Base-by-base conservation (phyloP, 2,888 invertebrate genomes). In the Cantharis nigra region DNA sequence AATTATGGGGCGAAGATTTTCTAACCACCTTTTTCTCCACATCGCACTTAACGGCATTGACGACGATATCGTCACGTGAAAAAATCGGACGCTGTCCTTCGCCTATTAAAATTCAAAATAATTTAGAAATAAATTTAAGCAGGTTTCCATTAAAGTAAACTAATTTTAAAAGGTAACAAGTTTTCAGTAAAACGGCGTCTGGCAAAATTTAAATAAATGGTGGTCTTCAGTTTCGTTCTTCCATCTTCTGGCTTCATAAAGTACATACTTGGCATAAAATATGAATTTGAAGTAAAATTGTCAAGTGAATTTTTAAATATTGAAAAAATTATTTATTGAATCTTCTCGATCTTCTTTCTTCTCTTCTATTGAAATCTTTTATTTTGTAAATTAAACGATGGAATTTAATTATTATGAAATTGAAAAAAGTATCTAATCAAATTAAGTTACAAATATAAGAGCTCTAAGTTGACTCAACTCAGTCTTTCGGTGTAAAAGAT, bases 51-150 rank as follows among this genome's bases (percentile, higher is more conserved):
- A 71, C 64, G 4, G 49, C n/a, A 30, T 79, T 79, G 4, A 79
- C 77, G 9, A 75, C 69, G 10, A 79, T 72, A 63, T 69, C 79
- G 13, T 77, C 62, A 62, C 79, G 75, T 3, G 69, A 75, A 77
- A 79, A 79, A 75, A 79, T 71, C 2, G 79, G 77, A 65, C 63
- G 69, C 65, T 75, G 62, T 63, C 79, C 79, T 69, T 79, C 79
- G 16, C 77, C 79, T 79, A 28, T 49, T 73, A 76, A 76, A 78
- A 23, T 71, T 74, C 23, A 14, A 14, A 18, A 11, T 13, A n/a
- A 14, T 28, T 14, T 69, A 69, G 26, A 69, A 70, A 18, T 13
- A 70, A 33, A 70, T 13, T 10, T 13, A 49, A 33, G 33, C n/a
- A 1, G 3, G 11, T 14, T 69, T 11, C 14, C 3, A 3, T 3